Conservation (phyloP, 2,888 invertebrate species). For the Ephialtes manifestator region DNA sequence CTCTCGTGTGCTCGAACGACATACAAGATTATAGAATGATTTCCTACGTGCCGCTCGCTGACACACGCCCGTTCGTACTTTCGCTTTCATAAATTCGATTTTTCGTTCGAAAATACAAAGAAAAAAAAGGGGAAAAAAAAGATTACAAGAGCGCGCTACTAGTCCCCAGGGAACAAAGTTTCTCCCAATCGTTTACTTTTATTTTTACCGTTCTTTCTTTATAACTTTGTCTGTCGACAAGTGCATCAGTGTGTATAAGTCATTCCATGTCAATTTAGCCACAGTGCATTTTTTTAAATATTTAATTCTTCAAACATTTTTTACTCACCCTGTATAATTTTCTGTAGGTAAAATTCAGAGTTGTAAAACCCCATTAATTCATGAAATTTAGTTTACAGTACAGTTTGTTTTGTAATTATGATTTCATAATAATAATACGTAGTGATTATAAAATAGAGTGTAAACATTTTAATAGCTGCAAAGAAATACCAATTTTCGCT, state of each 20-base stretch:
- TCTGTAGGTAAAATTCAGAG: too few relatives aligned
- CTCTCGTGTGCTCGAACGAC: neutral
- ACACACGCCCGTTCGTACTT: neutral
- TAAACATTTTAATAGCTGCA: too few relatives aligned
- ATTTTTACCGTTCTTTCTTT: neutral
- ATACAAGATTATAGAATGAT: neutral
- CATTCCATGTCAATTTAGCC: too few relatives aligned
- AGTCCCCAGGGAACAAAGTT: slow-evolving; percentile 11
- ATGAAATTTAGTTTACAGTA: too few relatives aligned
- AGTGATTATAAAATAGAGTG: too few relatives aligned
- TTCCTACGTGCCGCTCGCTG: neutral
- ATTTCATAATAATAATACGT: too few relatives aligned
- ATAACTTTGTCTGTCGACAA: slow-evolving; percentile 22
- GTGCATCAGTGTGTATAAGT: slow-evolving; percentile 30
- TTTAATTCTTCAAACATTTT: too few relatives aligned
- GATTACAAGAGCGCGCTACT: slow-evolving; percentile 2
- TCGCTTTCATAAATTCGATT: slow-evolving; percentile 35
- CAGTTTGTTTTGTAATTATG: too few relatives aligned
- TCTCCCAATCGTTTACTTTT: neutral
- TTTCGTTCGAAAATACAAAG: slow-evolving; percentile 3
- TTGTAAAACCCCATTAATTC: too few relatives aligned
- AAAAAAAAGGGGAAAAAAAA: neutral
- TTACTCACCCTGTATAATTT: too few relatives aligned
- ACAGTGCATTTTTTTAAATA: too few relatives aligned
- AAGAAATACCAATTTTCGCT: too few relatives aligned